Conservation (phyloP, 2,113 vertebrate genomes). For the Arothron firmamentum region DNA sequence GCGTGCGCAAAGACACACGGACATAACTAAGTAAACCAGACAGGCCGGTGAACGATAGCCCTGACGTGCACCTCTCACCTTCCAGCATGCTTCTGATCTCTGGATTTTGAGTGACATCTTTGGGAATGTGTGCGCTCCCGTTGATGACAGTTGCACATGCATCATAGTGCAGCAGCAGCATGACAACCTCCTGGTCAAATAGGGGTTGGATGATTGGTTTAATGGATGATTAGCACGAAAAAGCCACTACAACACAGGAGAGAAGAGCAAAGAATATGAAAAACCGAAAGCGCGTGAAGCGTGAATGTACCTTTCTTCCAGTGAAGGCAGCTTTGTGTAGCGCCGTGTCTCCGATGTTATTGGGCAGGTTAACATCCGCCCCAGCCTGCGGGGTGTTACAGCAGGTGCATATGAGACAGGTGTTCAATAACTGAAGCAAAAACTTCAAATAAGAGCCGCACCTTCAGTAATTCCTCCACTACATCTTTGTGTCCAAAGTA, state of each 20-base stretch:
- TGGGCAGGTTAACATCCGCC: constrained; percentile 86
- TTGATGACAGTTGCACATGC: constrained; percentile 88
- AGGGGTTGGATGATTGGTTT: constrained; percentile 33
- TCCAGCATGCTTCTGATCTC: constrained; percentile 92
- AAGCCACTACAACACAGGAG: constrained; percentile 17
- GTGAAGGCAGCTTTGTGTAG: constrained; percentile 96
- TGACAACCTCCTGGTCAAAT: constrained; percentile 86
- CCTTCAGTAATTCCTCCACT: constrained; percentile 89
- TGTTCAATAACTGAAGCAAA: no score
- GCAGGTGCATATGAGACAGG: constrained; percentile 29
- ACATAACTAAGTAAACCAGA: neutral
- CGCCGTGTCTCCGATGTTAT: constrained; percentile 90
- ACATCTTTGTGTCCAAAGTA: constrained; percentile 93
- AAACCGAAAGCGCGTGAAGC: neutral
- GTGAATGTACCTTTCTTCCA: constrained; percentile 82
- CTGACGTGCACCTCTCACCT: constrained; percentile 73
- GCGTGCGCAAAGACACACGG: neutral
- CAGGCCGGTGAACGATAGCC: neutral
- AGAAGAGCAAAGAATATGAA: neutral
- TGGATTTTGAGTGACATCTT: constrained; percentile 85
- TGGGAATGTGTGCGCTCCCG: constrained; percentile 89
- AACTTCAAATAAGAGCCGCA: constrained; percentile 45
- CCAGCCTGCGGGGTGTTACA: constrained; percentile 75
- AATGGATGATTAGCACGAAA: constrained; percentile 33
- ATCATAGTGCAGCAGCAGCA: constrained; percentile 87